Percentiles rank a stretch among this genome's conserved stretches.
Evolutionary conservation across 92 coral and sea anemone species (phyloP).

Genomic region (Bergia sp.): DNA sequence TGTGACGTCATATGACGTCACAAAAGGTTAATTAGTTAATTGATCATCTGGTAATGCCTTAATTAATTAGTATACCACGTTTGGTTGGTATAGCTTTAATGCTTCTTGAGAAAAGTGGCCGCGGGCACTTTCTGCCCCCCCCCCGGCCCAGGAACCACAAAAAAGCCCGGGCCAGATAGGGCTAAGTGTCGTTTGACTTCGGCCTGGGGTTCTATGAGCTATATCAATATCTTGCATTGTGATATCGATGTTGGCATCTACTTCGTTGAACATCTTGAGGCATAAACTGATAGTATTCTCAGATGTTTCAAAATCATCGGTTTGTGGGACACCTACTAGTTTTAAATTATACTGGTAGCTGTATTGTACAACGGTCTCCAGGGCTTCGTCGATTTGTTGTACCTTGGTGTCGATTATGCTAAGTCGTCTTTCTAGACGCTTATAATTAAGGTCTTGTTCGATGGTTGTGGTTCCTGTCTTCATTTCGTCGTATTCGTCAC

Average conservation of each 20-base stretch:
- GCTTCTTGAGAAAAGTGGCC: too few species aligned
- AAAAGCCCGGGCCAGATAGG: background rate
- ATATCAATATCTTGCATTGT: constrained; percentile 37
- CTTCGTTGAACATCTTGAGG: constrained; percentile 29
- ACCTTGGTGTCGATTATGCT: constrained; percentile 3
- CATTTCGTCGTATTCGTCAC: constrained; percentile 36
- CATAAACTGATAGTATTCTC: constrained; percentile 9
- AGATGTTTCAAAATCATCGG: constrained; percentile 21
- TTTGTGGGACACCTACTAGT: constrained; percentile 34
- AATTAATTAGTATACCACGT: too few species aligned
- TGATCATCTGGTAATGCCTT: too few species aligned
- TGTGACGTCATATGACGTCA: too few species aligned
- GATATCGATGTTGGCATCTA: background rate
- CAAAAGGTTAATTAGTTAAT: too few species aligned
- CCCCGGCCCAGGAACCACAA: too few species aligned
- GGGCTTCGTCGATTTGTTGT: constrained; percentile 29
- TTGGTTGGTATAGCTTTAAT: too few species aligned
- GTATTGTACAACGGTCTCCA: constrained; percentile 27
- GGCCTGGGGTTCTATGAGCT: constrained; percentile 30
- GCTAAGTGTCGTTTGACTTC: background rate
- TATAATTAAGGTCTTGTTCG: constrained; percentile 2
- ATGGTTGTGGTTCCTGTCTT: constrained; percentile 26
- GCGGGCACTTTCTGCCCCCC: too few species aligned
- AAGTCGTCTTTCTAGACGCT: constrained; percentile 8
- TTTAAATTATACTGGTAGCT: background rate